Conservation (phyloP, 1,140 invertebrate species). For the Gerris buenoi region DNA sequence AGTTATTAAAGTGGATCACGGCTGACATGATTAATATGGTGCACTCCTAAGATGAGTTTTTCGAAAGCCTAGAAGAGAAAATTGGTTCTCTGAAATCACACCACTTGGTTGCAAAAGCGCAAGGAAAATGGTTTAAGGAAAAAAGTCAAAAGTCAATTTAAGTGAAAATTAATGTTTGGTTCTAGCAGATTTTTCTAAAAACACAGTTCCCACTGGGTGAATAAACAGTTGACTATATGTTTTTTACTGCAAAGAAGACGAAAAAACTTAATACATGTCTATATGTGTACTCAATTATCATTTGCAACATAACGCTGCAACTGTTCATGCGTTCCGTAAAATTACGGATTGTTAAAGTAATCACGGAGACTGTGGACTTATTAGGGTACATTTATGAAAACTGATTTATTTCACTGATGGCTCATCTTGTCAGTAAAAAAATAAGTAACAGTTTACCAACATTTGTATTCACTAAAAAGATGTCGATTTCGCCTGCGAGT, state of each 20-base stretch:
- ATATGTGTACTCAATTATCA: not conserved
- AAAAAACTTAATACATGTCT: not conserved
- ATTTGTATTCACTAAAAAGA: not conserved
- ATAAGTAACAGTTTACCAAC: not conserved
- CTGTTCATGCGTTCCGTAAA: not conserved
- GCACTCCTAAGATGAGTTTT: not conserved
- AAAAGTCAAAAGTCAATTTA: not conserved
- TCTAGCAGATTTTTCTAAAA: not conserved
- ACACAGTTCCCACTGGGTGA: not conserved
- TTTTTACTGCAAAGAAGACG: not conserved
- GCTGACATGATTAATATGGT: not conserved
- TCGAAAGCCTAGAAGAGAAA: not conserved
- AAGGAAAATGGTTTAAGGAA: not conserved
- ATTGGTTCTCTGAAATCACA: not conserved
- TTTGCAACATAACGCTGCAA: not conserved
- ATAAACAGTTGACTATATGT: not conserved
- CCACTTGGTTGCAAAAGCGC: not conserved
- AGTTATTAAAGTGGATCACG: not conserved
- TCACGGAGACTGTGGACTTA: not conserved
- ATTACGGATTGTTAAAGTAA: not conserved
- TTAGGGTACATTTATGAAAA: not conserved
- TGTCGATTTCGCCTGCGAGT: not conserved
- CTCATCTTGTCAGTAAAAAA: not conserved
- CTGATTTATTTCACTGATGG: not conserved
- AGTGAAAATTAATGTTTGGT: not conserved